Base-by-base conservation (phyloP, 2,113 vertebrate genomes). In the Aphelocoma coerulescens region DNA sequence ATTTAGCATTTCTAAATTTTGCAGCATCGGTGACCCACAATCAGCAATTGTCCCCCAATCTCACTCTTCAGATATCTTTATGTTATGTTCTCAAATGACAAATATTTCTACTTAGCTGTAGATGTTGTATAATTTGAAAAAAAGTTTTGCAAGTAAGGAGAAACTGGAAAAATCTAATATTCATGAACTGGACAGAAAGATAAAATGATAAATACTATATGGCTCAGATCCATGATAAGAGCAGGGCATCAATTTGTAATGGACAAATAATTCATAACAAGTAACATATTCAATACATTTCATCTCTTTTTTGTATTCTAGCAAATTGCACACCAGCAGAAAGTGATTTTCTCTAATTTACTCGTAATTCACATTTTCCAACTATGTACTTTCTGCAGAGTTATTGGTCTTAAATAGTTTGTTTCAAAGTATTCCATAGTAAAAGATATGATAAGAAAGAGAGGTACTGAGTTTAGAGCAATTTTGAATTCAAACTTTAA, bases 341-440 rank as follows among this genome's bases (percentile, higher is more conserved):
- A 94, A 95, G 68, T 51, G 88, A 93, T 96, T 95, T 95, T 96
- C 88, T 90, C 92, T 93, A 96, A 96, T 94, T 96, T 93, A 84
- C 61, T 96, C 8, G 0, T 88, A 96, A 96, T 94, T 96, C 85
- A 86, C 21, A 41, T 80, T 90, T 95, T 81, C 61, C 46, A 85
- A 5, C 72, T 57, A 84, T 61, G 48, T 91, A 88, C 44, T 93
- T 93, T 84, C 35, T 86, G 72, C 41, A 85, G 80, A 89, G 46
- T 92, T 94, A 91, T 27, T 91, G 19, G 59, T 32, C 72, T 91
- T 77, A 41, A 33, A 41, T 23, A 67, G 59, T 52, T 91, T 83
- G 67, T 77, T 76, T 85, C 65, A 74, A 94, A 86, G 39, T 83
- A 59, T 74, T 90, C 22, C 13, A 15, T 21, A 71, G 57, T 67